Percentiles rank a stretch among this genome's conserved stretches.
phyloP scores from a whole-genome alignment of 2,113 vertebrate species.

The Oxyruncus cristatus region DNA sequence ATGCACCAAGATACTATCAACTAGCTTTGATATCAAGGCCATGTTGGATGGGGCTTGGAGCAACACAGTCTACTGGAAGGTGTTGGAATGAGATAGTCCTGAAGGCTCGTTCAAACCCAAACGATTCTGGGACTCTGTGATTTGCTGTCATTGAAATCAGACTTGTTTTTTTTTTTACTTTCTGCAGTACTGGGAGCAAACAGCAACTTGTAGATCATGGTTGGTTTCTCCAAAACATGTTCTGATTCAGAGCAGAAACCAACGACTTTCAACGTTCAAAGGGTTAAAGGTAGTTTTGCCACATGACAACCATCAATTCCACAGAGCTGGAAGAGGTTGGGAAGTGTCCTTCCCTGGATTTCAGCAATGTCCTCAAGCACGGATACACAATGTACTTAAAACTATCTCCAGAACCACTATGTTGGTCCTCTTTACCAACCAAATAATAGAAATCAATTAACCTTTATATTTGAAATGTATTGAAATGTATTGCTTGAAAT shows the following conservation, averaged over 20 bases:
- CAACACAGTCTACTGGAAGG: not conserved
- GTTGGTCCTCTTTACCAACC: not conserved
- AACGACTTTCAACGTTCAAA: not conserved
- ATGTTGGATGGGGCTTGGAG: not conserved
- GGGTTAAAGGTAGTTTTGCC: not conserved
- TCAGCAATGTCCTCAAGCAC: not conserved
- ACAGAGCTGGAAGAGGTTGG: not conserved
- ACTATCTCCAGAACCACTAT: not conserved
- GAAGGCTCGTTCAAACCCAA: not conserved
- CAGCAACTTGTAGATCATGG: not conserved
- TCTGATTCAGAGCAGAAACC: not conserved
- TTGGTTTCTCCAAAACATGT: accelerated
- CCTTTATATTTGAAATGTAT: not conserved
- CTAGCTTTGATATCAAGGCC: not conserved
- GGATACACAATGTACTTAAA: not conserved
- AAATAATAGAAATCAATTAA: not conserved
- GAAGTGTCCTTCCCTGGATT: not conserved
- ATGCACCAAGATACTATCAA: no score
- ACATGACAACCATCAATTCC: accelerated
- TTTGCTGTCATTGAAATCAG: not conserved
- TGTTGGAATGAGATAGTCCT: no score
- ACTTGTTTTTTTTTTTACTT: not conserved
- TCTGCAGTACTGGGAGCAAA: not conserved
- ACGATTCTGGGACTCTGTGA: not conserved
- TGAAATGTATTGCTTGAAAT: no score